Conservation (phyloP, 2,113 vertebrate species). For the Shinisaurus crocodilurus region DNA sequence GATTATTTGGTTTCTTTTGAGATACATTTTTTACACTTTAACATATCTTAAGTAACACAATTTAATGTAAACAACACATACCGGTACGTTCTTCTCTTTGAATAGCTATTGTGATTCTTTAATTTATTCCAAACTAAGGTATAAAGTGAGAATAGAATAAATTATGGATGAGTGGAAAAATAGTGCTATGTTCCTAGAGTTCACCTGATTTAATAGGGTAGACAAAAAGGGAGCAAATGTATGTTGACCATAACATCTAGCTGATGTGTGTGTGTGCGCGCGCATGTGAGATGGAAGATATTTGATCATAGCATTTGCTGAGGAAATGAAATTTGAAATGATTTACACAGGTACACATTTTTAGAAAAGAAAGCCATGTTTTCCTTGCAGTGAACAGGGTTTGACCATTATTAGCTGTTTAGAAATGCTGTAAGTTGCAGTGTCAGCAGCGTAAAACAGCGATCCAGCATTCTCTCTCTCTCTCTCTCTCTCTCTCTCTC, state of each 20-base stretch:
- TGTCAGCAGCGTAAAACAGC: neutral
- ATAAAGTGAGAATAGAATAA: neutral
- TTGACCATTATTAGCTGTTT: neutral
- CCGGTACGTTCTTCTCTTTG: neutral
- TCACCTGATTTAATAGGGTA: neutral
- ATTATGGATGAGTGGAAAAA: neutral
- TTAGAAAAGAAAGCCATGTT: neutral
- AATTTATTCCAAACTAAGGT: neutral
- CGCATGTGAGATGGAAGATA: neutral
- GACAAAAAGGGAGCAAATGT: neutral
- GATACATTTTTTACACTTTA: neutral
- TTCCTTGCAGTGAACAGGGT: neutral
- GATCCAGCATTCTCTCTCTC: neutral
- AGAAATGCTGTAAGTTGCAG: neutral
- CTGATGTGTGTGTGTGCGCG: neutral
- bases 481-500: too few relatives aligned
- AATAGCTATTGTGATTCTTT: neutral
- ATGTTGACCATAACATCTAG: too few relatives aligned
- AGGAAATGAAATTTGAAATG: neutral
- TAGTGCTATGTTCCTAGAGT: neutral
- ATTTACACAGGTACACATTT: neutral
- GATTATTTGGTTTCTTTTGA: neutral
- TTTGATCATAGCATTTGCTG: neutral
- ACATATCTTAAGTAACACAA: neutral
- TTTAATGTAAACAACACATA: neutral